These are phyloP conservation scores for Philhelius pedissequus DNA, from an alignment of 2,888 invertebrate genomes.

Conservation along the genomic window DNA sequence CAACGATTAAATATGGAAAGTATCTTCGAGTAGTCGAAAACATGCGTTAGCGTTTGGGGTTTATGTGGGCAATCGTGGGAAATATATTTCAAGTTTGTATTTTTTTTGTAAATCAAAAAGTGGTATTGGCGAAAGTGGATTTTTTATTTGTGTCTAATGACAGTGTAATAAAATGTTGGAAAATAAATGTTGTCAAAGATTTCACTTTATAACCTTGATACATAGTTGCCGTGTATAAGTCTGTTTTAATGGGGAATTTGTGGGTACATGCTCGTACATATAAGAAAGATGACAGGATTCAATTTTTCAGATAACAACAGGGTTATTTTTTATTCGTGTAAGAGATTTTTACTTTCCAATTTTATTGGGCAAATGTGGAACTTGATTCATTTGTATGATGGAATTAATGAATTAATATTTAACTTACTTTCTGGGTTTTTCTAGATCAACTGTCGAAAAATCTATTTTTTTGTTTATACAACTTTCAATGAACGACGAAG, in stretches of 20 bases:
- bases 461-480: too few relatives aligned
- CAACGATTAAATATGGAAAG: conserved; percentile 47
- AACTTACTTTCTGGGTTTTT: too few relatives aligned
- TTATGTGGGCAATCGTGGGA: conserved; percentile 41
- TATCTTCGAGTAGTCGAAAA: not conserved
- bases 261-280: not conserved
- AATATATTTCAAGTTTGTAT: not conserved
- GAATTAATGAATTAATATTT: too few relatives aligned
- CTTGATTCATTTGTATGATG: too few relatives aligned
- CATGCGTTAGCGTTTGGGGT: conserved; percentile 20
- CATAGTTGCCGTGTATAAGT: not conserved
- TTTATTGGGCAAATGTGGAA: not conserved
- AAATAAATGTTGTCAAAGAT: not conserved
- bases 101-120: not conserved
- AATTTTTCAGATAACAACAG: not conserved
- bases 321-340: not conserved
- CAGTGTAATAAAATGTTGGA: not conserved
- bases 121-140: conserved; percentile 20
- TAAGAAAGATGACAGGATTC: not conserved
- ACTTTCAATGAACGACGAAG: too few relatives aligned
- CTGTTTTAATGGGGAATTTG: not conserved
- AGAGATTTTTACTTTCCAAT: not conserved
- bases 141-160: not conserved
- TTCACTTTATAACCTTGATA: not conserved
- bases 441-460: too few relatives aligned